A percentile compares a stretch with the other conserved stretches of the same genome.
These are phyloP conservation scores for Ceratina calcarata DNA, from an alignment of 1,140 invertebrate species.

Conservation along the genomic window DNA sequence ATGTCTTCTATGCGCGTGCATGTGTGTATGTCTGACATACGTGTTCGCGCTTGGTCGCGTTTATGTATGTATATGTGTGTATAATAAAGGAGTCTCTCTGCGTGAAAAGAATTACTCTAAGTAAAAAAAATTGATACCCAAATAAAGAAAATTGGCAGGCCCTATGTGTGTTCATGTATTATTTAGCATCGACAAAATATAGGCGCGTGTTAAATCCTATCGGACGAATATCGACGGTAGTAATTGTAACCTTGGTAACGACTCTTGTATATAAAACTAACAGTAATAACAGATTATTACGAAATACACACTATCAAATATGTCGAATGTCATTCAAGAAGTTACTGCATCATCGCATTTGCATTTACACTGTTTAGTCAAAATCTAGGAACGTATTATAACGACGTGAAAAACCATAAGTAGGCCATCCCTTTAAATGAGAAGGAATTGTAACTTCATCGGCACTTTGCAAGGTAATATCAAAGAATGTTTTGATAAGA, in stretches of 20 bases:
- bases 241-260: constrained; percentile 77
- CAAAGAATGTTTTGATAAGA: not conserved
- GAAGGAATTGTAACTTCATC: not conserved
- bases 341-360: not conserved
- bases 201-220: constrained; percentile 46
- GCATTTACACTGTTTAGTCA: not conserved
- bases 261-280: constrained; percentile 73
- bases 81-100: constrained; percentile 20
- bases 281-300: constrained; percentile 77
- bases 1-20: constrained; percentile 18
- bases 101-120: constrained; percentile 40
- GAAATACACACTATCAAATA: constrained; percentile 66
- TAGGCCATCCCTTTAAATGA: too few relatives aligned
- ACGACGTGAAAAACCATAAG: not conserved
- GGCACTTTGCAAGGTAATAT: not conserved
- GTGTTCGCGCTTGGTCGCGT: constrained; percentile 12
- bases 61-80: constrained; percentile 9
- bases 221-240: constrained; percentile 68
- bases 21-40: constrained; percentile 2
- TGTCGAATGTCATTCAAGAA: constrained; percentile 33
- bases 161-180: constrained; percentile 13
- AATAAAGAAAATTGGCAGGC: constrained; percentile 46
- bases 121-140: constrained; percentile 42
- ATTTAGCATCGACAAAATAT: constrained; percentile 41
- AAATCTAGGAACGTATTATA: not conserved